phyloP scores from a whole-genome alignment of 2,797 vertebrate species.

The Xenops minutus region DNA sequence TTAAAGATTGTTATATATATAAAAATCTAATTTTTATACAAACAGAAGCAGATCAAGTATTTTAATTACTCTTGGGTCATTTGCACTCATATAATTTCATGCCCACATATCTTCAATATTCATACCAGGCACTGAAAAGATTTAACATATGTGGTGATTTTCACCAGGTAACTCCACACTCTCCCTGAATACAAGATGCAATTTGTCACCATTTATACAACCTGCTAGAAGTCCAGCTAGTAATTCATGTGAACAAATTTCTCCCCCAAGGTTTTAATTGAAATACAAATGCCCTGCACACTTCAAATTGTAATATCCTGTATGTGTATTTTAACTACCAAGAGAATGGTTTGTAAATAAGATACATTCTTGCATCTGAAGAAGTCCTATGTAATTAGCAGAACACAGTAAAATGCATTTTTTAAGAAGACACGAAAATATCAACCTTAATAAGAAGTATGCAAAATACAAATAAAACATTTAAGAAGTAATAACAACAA shows the following conservation, averaged over 20 bases:
- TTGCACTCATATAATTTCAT: constrained; percentile 68
- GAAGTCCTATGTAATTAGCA: not conserved
- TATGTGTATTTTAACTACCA: constrained; percentile 19
- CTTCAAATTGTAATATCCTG: constrained; percentile 57
- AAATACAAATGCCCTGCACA: constrained; percentile 65
- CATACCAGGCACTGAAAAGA: constrained; percentile 71
- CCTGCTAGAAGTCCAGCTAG: constrained; percentile 70
- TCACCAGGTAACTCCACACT: constrained; percentile 71
- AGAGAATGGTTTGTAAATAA: constrained; percentile 2
- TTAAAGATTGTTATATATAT: not conserved
- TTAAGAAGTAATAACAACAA: not conserved
- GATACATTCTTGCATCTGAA: constrained; percentile 30
- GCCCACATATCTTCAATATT: constrained; percentile 75
- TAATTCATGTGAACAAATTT: constrained; percentile 74
- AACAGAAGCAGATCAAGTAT: constrained; percentile 68
- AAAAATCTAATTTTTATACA: not conserved
- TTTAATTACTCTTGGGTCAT: constrained; percentile 68
- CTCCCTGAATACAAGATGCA: constrained; percentile 73
- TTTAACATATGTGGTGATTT: constrained; percentile 77
- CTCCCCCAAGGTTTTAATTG: constrained; percentile 73
- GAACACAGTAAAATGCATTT: not conserved
- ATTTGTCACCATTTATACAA: constrained; percentile 74
- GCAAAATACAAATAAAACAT: not conserved
- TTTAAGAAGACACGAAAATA: constrained; percentile 2
- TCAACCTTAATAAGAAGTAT: not conserved